Evolutionary conservation across 2,113 vertebrate genomes (phyloP).

Genomic region (Nerophis ophidion): DNA sequence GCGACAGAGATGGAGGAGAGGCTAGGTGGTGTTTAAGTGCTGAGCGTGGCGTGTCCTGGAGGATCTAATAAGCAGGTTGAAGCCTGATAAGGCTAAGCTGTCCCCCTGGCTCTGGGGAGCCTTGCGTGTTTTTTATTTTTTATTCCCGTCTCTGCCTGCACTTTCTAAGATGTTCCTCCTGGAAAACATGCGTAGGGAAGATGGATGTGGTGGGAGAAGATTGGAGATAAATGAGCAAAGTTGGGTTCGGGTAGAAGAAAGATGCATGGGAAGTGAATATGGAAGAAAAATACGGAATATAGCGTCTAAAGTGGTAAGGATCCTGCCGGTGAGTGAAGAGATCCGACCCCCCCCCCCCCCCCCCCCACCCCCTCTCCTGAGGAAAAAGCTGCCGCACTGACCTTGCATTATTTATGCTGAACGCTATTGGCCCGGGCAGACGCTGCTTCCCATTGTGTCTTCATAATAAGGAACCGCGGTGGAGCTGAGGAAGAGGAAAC

Average conservation of each 20-base stretch:
- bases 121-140: slow-evolving; percentile 36
- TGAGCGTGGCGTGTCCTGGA: slow-evolving; percentile 63
- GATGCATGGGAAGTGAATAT: slow-evolving; percentile 14
- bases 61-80: slow-evolving; percentile 76
- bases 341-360: slow-evolving; percentile 53
- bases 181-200: slow-evolving; percentile 38
- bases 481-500: slow-evolving; percentile 60
- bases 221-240: slow-evolving; percentile 5
- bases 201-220: slow-evolving; percentile 8
- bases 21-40: slow-evolving; percentile 58
- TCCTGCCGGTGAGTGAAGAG: slow-evolving; percentile 61
- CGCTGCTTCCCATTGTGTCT: slow-evolving; percentile 70
- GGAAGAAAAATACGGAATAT: slow-evolving; percentile 13
- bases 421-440: slow-evolving; percentile 70
- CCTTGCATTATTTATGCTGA: slow-evolving; percentile 76
- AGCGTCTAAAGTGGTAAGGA: slow-evolving; percentile 53
- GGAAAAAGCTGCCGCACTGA: slow-evolving; percentile 67
- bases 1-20: slow-evolving; percentile 37
- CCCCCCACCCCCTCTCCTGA: slow-evolving; percentile 45
- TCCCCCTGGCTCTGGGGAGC: slow-evolving; percentile 67
- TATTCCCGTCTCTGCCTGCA: slow-evolving; percentile 13
- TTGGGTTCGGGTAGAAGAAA: background rate
- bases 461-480: slow-evolving; percentile 72
- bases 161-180: slow-evolving; percentile 44
- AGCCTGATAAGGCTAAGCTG: slow-evolving; percentile 74